Evolutionary conservation across 92 coral and sea anemone species (phyloP).

Genomic region (Micromussa lordhowensis): DNA sequence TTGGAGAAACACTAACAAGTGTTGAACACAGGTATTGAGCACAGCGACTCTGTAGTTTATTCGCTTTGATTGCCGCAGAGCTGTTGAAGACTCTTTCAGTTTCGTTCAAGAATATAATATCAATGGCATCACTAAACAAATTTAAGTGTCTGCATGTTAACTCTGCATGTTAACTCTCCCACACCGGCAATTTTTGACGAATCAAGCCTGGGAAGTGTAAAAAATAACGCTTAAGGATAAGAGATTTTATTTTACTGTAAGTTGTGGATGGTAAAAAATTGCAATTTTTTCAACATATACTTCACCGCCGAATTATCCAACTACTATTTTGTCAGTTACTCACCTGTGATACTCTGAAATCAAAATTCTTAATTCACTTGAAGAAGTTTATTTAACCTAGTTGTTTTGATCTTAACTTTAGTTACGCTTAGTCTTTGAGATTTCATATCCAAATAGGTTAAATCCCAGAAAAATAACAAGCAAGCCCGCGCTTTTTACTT

Average conservation of each 20-base stretch:
- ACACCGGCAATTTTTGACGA: background rate
- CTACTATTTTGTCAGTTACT: background rate
- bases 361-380: background rate
- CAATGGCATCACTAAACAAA: background rate
- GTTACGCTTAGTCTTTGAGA: background rate
- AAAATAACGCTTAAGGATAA: background rate
- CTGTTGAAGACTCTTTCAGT: background rate
- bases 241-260: background rate
- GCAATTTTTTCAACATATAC: background rate
- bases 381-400: background rate
- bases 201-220: background rate
- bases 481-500: background rate
- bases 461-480: background rate
- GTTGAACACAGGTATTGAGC: too few species aligned
- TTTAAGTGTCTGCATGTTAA: too few species aligned
- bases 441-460: background rate
- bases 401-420: background rate
- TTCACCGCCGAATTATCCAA: background rate
- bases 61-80: background rate
- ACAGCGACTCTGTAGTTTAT: background rate
- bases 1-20: background rate
- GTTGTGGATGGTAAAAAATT: background rate
- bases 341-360: background rate
- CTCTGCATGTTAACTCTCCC: background rate
- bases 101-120: background rate